Evolutionary conservation across 2,113 vertebrate species (phyloP).

Genomic region (Chaetodon trifascialis): DNA sequence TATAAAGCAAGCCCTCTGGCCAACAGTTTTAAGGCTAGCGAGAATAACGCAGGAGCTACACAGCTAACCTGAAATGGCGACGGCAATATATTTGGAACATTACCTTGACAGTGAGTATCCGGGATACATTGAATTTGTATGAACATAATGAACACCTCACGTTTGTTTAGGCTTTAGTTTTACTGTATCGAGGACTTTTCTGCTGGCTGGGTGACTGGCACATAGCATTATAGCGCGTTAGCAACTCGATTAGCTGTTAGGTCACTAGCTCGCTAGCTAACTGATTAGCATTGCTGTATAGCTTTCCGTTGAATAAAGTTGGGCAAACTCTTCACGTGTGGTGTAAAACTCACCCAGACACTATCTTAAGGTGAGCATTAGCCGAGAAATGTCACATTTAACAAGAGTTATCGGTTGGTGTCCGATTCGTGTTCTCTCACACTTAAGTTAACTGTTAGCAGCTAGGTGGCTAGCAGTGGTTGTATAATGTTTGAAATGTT

Average conservation of each 20-base stretch:
- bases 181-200: slow-evolving; percentile 7
- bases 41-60: slow-evolving; percentile 53
- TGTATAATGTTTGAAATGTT: not conserved
- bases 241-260: slow-evolving; percentile 15
- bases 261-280: slow-evolving; percentile 47
- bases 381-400: not conserved
- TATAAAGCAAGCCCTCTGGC: slow-evolving; percentile 55
- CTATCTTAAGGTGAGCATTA: fast-evolving
- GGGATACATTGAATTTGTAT: fast-evolving
- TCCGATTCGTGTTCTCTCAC: not conserved
- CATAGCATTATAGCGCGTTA: slow-evolving; percentile 8
- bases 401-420: too few species aligned
- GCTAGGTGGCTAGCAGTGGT: not conserved
- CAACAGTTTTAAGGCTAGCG: slow-evolving; percentile 49
- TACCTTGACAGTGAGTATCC: slow-evolving; percentile 94
- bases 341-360: not conserved
- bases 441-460: not conserved
- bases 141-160: not conserved
- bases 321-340: fast-evolving
- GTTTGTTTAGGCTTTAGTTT: not conserved
- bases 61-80: slow-evolving; percentile 89
- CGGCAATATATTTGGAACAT: slow-evolving; percentile 97
- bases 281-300: slow-evolving; percentile 28
- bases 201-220: not conserved
- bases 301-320: not conserved